Evolutionary conservation across 2,797 vertebrate genomes (phyloP).

Genomic region (Pangasius djambal): DNA sequence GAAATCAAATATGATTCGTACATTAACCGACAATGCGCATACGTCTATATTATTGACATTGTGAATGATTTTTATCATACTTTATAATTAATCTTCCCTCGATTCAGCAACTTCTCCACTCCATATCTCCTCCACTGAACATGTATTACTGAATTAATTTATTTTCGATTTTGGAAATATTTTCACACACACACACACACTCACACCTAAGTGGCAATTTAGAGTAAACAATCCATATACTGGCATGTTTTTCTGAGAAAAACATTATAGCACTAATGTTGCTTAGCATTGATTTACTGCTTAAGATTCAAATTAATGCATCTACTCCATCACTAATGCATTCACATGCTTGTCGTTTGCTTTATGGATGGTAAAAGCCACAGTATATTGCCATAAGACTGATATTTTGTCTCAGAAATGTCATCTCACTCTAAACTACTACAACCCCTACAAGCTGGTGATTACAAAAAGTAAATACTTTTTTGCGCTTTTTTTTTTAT

Average conservation of each 20-base stretch:
- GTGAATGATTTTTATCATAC: neutral
- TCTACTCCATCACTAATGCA: neutral
- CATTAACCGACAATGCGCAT: neutral
- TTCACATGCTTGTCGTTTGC: neutral
- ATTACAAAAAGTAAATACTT: neutral
- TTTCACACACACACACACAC: no score
- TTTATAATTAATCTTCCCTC: neutral
- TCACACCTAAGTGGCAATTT: neutral
- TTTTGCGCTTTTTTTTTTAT: no score
- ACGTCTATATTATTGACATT: neutral
- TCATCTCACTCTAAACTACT: neutral
- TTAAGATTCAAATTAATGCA: neutral
- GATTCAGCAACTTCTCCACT: neutral
- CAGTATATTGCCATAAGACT: neutral
- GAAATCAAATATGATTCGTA: neutral
- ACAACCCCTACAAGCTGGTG: neutral
- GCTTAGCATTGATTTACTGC: neutral
- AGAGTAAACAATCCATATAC: neutral
- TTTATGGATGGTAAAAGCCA: neutral
- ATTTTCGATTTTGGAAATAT: neutral
- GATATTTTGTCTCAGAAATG: neutral
- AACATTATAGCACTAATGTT: neutral
- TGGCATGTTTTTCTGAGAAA: neutral
- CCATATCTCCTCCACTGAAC: neutral
- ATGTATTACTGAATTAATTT: neutral